Evolutionary conservation across 2,888 invertebrate genomes (phyloP).

Genomic region (Cephus rjabovi): DNA sequence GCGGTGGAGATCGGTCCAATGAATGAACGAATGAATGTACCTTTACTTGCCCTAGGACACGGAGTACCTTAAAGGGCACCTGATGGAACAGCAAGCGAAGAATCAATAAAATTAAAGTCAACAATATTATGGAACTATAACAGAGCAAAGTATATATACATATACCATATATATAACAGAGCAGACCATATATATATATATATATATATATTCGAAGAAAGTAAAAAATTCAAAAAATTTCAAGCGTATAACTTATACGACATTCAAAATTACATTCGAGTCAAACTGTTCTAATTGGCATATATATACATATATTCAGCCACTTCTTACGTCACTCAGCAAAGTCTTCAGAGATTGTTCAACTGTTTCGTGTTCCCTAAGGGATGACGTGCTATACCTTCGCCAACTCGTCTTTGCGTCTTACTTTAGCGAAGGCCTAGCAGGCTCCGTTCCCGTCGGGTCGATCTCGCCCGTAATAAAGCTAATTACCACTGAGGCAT

Average conservation of each 20-base stretch:
- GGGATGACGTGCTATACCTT: neutral
- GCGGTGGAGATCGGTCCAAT: neutral
- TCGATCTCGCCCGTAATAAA: conserved; percentile 2
- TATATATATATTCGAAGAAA: no score
- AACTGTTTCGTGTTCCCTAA: neutral
- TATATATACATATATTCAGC: neutral
- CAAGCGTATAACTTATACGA: neutral
- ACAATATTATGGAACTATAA: neutral
- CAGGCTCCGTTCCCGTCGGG: neutral
- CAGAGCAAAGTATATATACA: no score
- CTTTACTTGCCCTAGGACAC: neutral
- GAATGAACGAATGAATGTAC: neutral
- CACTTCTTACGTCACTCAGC: neutral
- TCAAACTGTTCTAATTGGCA: neutral
- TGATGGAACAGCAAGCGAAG: neutral
- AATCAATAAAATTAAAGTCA: neutral
- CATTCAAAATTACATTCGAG: neutral
- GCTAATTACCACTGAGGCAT: neutral
- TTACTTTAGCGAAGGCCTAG: neutral
- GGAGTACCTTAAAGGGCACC: neutral
- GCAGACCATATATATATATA: no score
- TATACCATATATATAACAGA: no score
- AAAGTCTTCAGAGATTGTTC: neutral
- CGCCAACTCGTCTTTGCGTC: neutral
- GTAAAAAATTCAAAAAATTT: neutral